A percentile compares a stretch with the other conserved stretches of the same genome.
phyloP scores from a whole-genome alignment of 2,113 vertebrate species.

The Heterochromis multidens region DNA sequence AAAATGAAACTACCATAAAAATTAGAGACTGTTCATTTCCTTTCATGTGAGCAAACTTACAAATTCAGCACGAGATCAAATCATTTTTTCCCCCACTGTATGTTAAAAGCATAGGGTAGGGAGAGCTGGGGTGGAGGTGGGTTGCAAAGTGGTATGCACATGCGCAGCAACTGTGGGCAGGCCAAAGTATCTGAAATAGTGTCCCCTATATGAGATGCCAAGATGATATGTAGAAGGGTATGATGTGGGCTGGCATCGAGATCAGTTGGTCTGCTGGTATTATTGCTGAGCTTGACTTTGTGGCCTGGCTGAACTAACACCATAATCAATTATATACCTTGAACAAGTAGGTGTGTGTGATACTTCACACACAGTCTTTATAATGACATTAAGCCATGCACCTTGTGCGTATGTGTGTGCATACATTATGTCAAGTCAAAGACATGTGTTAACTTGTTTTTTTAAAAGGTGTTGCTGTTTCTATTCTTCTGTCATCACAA shows the following conservation, averaged over 20 bases:
- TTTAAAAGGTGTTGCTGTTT: constrained; percentile 27
- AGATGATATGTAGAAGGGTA: not conserved
- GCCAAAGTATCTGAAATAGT: not conserved
- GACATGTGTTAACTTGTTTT: constrained; percentile 23
- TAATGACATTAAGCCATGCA: not conserved
- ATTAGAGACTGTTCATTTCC: no score
- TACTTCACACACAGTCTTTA: not conserved
- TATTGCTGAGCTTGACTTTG: not conserved
- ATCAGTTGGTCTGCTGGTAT: not conserved
- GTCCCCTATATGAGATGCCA: not conserved
- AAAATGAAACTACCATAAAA: no score
- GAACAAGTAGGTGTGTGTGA: not conserved
- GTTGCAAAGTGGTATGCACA: not conserved
- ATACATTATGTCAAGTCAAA: constrained; percentile 14
- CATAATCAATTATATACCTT: not conserved
- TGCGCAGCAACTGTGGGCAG: not conserved
- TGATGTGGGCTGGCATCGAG: not conserved
- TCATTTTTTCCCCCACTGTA: no score
- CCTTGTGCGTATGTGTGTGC: not conserved
- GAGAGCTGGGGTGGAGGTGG: not conserved
- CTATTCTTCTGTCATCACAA: constrained; percentile 44
- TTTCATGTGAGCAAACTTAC: no score
- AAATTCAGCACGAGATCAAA: no score
- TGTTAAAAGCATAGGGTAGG: not conserved
- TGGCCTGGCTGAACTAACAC: not conserved